phyloP scores from a whole-genome alignment of 2,888 invertebrate genomes.

The Lochmaea capreae region DNA sequence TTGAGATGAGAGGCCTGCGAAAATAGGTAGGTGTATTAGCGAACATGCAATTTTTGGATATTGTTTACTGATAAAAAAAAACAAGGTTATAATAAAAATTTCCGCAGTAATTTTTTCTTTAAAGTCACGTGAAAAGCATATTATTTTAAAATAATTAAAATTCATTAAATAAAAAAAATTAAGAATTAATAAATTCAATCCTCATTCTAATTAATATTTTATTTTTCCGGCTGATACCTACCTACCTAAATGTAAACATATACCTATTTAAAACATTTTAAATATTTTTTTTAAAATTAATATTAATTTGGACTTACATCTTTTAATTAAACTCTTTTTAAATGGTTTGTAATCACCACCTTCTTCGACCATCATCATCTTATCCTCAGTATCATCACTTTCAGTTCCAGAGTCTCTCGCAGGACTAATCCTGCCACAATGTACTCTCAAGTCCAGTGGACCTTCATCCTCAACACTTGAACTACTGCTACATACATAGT shows the following conservation, averaged over 20 bases:
- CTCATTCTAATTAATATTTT: too few species aligned
- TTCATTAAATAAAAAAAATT: too few species aligned
- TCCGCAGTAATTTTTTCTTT: too few species aligned
- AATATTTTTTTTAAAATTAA: too few species aligned
- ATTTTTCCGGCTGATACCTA: too few species aligned
- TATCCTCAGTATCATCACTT: constrained; percentile 82
- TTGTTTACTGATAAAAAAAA: constrained; percentile 10
- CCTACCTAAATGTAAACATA: too few species aligned
- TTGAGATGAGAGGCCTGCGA: neutral
- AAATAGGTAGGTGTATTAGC: neutral
- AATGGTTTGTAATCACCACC: constrained; percentile 75
- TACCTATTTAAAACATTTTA: too few species aligned
- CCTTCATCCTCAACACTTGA: constrained; percentile 55
- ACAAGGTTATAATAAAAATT: neutral
- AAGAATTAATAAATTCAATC: too few species aligned
- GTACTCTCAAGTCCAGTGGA: constrained; percentile 83
- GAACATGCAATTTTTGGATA: constrained; percentile 1
- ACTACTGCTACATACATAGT: constrained; percentile 50
- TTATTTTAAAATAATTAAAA: too few species aligned
- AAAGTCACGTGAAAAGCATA: too few species aligned
- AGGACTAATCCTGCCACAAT: constrained; percentile 68
- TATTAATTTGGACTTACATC: constrained; percentile 80
- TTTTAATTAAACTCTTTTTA: constrained; percentile 92
- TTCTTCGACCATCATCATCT: constrained; percentile 65
- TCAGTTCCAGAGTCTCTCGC: constrained; percentile 77